Base-by-base conservation (phyloP, 1,140 invertebrate genomes). In the Helicoverpa armigera region DNA sequence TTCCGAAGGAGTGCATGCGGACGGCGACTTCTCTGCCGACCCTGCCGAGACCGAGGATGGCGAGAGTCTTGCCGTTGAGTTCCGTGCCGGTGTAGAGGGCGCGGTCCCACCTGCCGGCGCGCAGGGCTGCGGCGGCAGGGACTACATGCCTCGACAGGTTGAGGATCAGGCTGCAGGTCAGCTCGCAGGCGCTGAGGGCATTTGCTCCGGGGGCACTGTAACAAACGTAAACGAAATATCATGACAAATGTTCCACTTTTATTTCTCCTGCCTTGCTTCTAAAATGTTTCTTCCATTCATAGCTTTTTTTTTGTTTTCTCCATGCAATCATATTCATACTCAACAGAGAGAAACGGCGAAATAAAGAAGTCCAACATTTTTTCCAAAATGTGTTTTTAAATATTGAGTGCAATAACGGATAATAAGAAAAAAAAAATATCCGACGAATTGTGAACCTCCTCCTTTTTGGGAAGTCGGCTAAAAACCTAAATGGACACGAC, bases 1-100 rank as follows among this genome's bases (percentile, higher is more conserved):
- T 99, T 73, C 98, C 99, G 95, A 98, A 99, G 0, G 98, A 96
- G 91, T 98, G 97, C 99, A 99, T 99, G 82, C 99, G 96, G 12
- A 96, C 91, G 7, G 98, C 98, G 0, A 99, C 99, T 95, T 99
- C 99, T 72, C 98, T 96, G 23, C 99, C 99, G 84, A 99, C 99
- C 70, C 99, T 96, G 9, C 99, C 99, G 53, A 99, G 96, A 10
- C 99, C 99, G 50, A 99, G 95, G 50, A 99, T 97, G 0, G 97
- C 99, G 29, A 99, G 95, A 0, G 98, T 99, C 94, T 99, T 98
- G 92, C 98, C 98, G 87, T 96, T 96, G 12, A 99, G 93, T 95
- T 99, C 99, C 67, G 96, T 96, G 29, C 99, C 99, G 86, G 98
- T 97, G 91, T 98, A 99, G 11, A 97, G 94, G 89, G 99, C 98